Percentiles rank a stretch among this genome's conserved stretches.
phyloP scores from a whole-genome alignment of 2,888 invertebrate genomes.

The Pecten maximus region DNA sequence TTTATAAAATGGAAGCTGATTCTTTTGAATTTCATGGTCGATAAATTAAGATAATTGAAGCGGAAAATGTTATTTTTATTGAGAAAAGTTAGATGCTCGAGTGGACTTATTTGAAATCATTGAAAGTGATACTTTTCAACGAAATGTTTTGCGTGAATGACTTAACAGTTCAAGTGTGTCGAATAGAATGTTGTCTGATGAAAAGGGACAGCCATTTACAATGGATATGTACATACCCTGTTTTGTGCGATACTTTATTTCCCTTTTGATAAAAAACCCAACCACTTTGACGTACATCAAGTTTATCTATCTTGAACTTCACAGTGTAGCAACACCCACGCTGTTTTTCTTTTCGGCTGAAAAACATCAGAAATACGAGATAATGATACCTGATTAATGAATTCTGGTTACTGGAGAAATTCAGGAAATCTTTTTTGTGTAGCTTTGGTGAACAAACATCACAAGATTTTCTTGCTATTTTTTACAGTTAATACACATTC shows the following conservation, averaged over 20 bases:
- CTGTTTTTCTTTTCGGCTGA: background rate
- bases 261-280: background rate
- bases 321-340: background rate
- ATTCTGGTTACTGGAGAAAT: background rate
- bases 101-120: background rate
- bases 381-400: background rate
- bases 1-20: background rate
- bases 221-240: background rate
- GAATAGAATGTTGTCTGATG: background rate
- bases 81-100: background rate
- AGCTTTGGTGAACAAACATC: background rate
- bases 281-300: background rate
- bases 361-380: background rate
- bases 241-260: background rate
- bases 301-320: background rate
- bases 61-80: background rate
- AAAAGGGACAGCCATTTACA: background rate
- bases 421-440: background rate
- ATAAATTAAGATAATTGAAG: constrained; percentile 13
- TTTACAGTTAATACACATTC: too few species aligned
- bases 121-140: constrained; percentile 14
- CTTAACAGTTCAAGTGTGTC: background rate
- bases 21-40: background rate
- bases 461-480: too few species aligned
- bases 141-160: background rate